Base-by-base conservation (phyloP, 1,140 invertebrate species). In the Lordiphosa clarofinis region DNA sequence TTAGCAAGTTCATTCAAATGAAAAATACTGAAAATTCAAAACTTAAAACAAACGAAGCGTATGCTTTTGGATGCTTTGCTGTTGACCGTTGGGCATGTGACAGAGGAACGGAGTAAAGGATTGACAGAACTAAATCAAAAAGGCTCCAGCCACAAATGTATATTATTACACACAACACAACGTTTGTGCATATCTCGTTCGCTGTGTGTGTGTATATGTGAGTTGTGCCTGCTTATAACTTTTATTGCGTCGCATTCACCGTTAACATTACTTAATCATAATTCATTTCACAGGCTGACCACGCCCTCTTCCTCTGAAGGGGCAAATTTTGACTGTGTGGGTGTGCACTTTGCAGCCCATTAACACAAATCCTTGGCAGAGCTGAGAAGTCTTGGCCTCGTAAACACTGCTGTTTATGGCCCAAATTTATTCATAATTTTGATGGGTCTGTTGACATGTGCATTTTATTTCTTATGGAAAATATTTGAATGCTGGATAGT, bases 341-440 rank as follows among this genome's bases (percentile, higher is more conserved):
- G 39, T 35, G 35, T 39, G 37, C 44, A 54, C 19, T 66, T 70
- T 56, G 47, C 55, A 61, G 56, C 48, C 65, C 66, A 65, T 75
- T 66, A 66, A 66, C 56, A 42, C 60, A 21, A 69, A 70, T 58
- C 50, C 58, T 57, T 52, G 37, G 49, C 39, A 21, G 36, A 38
- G 37, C 24, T 21, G 19, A 28, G 12, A 36, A 40, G 46, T 33
- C 24, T 42, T 44, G 33, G 12, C 35, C 56, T 58, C 73, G 55
- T 76, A 76, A 76, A 78, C 24, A 46, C 37, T 68, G 38, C 47
- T 39, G 57, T 76, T 76, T 68, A 76, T 43, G 55, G 50, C 53
- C 37, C 37, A 47, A 54, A 54, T 70, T 40, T 52, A 49, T 66
- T 55, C 33, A 31, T 55, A 43, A 24, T 37, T 24, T 42, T 38